Evolutionary conservation across 92 coral and sea anemone genomes (phyloP), one percentile per base, ranked within the genome.

Genomic region (Hydrozoanthus gracilis): DNA sequence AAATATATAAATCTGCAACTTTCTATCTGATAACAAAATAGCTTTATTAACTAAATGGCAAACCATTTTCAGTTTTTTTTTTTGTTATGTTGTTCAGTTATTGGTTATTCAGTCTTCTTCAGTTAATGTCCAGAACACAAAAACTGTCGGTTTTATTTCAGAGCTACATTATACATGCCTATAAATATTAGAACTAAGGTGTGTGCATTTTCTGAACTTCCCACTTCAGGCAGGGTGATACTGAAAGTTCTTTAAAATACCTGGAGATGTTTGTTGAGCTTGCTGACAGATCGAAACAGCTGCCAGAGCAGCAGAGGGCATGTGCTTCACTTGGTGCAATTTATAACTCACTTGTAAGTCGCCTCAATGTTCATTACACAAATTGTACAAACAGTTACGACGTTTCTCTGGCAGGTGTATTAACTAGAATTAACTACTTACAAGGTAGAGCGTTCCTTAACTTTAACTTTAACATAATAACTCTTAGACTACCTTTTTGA

Each of bases 231-330:
- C 98, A 97, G 92, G 98, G 95, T 82, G 99, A 97, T 79, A 87
- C 92, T 10, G 98, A 95, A 51, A 90, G 98, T 90, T 96, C 99
- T 64, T 91, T 97, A 90, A 95, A 97, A 87, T 93, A 93, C 88
- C 83, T 97, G 51, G 99, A 97, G 86, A 93, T 94, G 91, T 97
- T 97, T 88, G 99, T 97, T 16, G 99, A 95, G 67, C 88, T 97
- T 74, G 98, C 99, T 10, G 98, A 97, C 87, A 92, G 95, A 83
- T 94, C 98, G 54, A 83, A 94, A 44, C 93, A 97, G 85, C 83
- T 92, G 39, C 95, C 93, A 83, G 99, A 97, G 71, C 99, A 97
- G 65, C 99, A 95, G 86, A 95, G 88, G 82, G 99, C 99, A 14
- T 97, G 99, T 80, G 88, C 89, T 52, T 90, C 98, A 11, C 94